Evolutionary conservation across 2,888 invertebrate genomes (phyloP), one percentile per base, ranked within the genome.

Genomic region (Didymodactylos carnosus): DNA sequence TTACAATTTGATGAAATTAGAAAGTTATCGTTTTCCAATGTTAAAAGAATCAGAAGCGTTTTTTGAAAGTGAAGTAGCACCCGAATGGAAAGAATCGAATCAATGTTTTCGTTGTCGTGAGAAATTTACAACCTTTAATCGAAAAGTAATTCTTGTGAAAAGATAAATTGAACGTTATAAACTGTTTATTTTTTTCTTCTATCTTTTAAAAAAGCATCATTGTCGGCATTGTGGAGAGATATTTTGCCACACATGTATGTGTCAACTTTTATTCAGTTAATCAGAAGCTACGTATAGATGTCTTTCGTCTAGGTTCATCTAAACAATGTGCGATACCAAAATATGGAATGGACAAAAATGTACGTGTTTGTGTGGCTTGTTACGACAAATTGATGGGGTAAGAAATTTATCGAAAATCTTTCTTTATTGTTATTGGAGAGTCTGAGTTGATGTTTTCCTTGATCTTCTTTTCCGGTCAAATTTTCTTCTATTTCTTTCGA

Each of bases 141-240:
- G 95, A 49, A 92, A 92, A 83, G 86, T 86, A 79, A 49, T 75
- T 73, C 41, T 25, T 43, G 14, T n/a, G n/a, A n/a, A n/a, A n/a
- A n/a, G n/a, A n/a, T n/a, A n/a, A n/a, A n/a, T n/a, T n/a, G n/a
- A n/a, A n/a, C n/a, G n/a, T n/a, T n/a, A n/a, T n/a, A n/a, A n/a
- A n/a, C n/a, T n/a, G n/a, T n/a, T n/a, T n/a, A n/a, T n/a, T n/a
- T n/a, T n/a, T n/a, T n/a, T n/a, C n/a, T n/a, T 40, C 71, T 2
- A 49, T 70, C n/a, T 75, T 80, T 19, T 41, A 75, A 80, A 80
- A 2, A 80, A 88, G 85, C 98, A 98, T 84, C 98, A 98, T 82
- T 99, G 98, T 80, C 88, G 98, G 73, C 92, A 93, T 73, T 98
- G 98, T 85, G 98, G 98, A 0, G 94, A 98, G 84, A 92, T 98